A percentile compares a stretch with the other conserved stretches of the same genome.
Conservation (phyloP, 2,797 vertebrate genomes). For the Sylvia borin region DNA sequence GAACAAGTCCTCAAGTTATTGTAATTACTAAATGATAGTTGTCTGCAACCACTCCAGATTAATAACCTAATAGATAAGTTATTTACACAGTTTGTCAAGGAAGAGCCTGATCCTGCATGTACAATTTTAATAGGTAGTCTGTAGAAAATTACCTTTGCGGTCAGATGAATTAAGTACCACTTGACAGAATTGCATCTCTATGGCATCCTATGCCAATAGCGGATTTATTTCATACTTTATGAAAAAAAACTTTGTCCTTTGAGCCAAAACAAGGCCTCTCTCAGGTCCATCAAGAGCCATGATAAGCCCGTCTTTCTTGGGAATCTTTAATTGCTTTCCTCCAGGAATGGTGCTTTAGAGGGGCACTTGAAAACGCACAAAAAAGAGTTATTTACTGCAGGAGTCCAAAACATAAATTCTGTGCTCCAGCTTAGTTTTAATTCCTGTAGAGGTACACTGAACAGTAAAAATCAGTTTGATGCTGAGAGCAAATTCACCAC, state of each 20-base stretch:
- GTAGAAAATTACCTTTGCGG: neutral
- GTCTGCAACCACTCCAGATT: neutral
- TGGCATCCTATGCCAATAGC: neutral
- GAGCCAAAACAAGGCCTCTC: neutral
- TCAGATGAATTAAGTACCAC: neutral
- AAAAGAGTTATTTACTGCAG: neutral
- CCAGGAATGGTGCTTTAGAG: neutral
- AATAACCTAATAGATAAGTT: neutral
- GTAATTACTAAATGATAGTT: neutral
- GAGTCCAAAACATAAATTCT: neutral
- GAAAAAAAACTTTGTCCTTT: neutral
- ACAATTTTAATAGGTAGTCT: neutral
- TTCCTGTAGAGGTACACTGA: neutral
- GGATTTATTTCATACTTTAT: neutral
- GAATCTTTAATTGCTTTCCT: neutral
- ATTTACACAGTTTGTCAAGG: neutral
- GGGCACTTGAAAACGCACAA: neutral
- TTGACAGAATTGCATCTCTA: neutral
- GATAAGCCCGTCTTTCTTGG: neutral
- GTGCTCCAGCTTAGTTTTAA: rapidly evolving
- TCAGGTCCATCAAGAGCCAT: neutral
- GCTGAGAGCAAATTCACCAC: neutral
- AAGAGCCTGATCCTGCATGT: neutral
- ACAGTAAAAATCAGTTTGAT: neutral
- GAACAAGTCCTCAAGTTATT: neutral